These are phyloP conservation scores for Drosophila lacteicornis DNA, from an alignment of 1,140 invertebrate genomes.

Conservation along the genomic window DNA sequence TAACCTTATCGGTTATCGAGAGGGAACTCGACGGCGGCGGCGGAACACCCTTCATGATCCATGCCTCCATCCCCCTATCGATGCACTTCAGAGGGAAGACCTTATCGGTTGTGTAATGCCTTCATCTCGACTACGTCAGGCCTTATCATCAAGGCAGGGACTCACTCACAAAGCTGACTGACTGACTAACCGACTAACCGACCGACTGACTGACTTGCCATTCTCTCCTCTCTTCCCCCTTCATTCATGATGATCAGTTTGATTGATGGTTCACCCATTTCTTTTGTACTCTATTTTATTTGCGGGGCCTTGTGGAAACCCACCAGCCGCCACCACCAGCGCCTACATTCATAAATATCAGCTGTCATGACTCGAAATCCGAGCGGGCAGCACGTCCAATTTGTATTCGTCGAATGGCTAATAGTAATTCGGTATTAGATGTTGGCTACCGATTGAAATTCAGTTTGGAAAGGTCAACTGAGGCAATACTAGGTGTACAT, in stretches of 20 bases:
- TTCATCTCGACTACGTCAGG: constrained; percentile 21
- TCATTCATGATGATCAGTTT: constrained; percentile 27
- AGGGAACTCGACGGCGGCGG: not conserved
- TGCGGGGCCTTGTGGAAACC: constrained; percentile 11
- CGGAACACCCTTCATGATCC: constrained; percentile 16
- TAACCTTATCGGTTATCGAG: constrained; percentile 26
- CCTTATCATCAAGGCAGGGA: constrained; percentile 21
- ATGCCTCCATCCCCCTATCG: constrained; percentile 11
- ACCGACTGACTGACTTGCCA: not conserved
- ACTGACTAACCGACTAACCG: constrained; percentile 1
- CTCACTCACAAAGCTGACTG: not conserved
- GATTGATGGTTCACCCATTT: constrained; percentile 26
- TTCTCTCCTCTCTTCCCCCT: not conserved
- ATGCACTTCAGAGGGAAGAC: constrained; percentile 32
- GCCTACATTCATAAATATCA: constrained; percentile 14
- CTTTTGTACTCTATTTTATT: not conserved
- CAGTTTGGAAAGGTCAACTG: constrained; percentile 1
- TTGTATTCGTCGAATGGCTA: constrained; percentile 27
- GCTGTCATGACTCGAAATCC: constrained; percentile 27
- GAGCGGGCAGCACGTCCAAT: constrained; percentile 9
- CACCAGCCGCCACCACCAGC: not conserved
- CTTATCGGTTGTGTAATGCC: constrained; percentile 49
- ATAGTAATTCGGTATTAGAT: constrained; percentile 14
- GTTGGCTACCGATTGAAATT: constrained; percentile 4
- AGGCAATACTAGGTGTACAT: not conserved